phyloP scores from a whole-genome alignment of 2,888 invertebrate genomes.

The Pachycephus smyrnensis region DNA sequence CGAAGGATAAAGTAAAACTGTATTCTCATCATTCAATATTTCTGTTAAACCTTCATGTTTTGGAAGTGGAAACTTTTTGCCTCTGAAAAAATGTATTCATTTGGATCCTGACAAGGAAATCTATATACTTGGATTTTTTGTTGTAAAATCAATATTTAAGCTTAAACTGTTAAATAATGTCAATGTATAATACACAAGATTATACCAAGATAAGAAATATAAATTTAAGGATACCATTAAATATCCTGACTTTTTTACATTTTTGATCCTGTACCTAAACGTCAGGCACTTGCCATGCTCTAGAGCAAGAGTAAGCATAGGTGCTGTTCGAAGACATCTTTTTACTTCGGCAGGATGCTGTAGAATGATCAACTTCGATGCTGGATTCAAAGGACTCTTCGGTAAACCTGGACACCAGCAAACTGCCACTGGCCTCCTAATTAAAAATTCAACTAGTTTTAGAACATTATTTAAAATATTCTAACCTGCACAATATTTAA shows the following conservation, averaged over 20 bases:
- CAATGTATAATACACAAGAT: background rate
- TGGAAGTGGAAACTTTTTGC: conserved; percentile 84
- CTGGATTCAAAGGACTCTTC: conserved; percentile 74
- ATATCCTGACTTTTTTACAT: background rate
- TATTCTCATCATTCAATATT: conserved; percentile 76
- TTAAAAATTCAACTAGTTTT: conserved; percentile 31
- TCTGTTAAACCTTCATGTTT: conserved; percentile 75
- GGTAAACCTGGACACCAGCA: conserved; percentile 93
- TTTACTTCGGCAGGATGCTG: conserved; percentile 96
- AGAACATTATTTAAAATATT: background rate
- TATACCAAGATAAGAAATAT: background rate
- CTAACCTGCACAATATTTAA: background rate
- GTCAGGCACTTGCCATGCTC: conserved; percentile 79
- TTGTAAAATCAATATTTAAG: background rate
- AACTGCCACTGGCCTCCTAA: conserved; percentile 84
- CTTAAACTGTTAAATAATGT: background rate
- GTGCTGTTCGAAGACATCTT: conserved; percentile 87
- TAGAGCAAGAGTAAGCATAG: conserved; percentile 86
- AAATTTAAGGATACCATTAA: background rate
- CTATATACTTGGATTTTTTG: background rate
- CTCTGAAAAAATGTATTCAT: conserved; percentile 71
- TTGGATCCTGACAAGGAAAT: background rate
- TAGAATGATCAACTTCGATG: conserved; percentile 81
- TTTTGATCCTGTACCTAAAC: conserved; percentile 45
- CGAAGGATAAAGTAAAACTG: conserved; percentile 86